Evolutionary conservation across 2,113 vertebrate species (phyloP).

Genomic region (Lepus timidus): DNA sequence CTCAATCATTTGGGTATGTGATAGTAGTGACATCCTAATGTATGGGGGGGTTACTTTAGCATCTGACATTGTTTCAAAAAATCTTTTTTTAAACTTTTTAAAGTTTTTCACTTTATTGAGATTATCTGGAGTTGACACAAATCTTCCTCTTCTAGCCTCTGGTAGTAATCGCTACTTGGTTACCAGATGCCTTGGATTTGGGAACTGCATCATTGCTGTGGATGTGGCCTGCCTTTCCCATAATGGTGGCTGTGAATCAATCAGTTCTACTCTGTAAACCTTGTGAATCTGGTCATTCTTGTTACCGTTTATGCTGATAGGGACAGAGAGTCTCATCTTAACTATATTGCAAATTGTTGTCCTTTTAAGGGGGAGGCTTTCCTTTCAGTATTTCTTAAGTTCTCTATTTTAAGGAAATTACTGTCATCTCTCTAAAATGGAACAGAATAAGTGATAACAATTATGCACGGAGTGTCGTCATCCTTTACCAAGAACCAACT

Average conservation of each 20-base stretch:
- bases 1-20: background rate
- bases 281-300: background rate
- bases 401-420: background rate
- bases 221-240: background rate
- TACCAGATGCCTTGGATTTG: background rate
- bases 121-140: background rate
- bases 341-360: background rate
- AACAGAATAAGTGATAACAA: background rate
- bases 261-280: background rate
- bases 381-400: background rate
- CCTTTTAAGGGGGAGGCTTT: background rate
- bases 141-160: background rate
- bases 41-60: background rate
- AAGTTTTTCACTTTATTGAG: background rate
- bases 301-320: background rate
- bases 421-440: background rate
- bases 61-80: background rate
- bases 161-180: background rate
- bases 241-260: background rate
- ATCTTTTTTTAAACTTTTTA: background rate
- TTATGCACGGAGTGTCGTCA: rapidly evolving
- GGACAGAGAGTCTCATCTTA: background rate
- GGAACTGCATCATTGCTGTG: background rate
- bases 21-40: background rate
- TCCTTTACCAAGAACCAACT: background rate